Evolutionary conservation across 2,888 invertebrate genomes (phyloP).

Genomic region (Tetrapedia diversipes): DNA sequence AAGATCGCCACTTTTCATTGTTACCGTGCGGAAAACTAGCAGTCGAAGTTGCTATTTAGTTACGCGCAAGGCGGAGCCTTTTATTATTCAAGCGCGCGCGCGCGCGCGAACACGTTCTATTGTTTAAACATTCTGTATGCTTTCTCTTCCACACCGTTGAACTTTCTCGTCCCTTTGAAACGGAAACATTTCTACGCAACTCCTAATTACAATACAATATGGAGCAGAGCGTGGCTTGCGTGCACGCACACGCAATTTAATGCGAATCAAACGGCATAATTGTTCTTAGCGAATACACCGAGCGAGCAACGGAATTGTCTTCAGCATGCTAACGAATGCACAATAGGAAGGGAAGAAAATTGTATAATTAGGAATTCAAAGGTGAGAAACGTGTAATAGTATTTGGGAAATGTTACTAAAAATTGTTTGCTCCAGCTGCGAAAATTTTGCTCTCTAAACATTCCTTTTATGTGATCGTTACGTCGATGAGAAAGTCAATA

Average conservation of each 20-base stretch:
- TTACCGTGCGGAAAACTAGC: not conserved
- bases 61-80: not conserved
- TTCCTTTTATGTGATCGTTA: no score
- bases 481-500: no score
- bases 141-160: not conserved
- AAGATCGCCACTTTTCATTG: not conserved
- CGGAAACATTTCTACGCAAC: not conserved
- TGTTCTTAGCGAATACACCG: no score
- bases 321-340: no score
- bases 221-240: no score
- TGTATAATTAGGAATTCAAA: no score
- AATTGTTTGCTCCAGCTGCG: no score
- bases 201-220: slow-evolving; percentile 1
- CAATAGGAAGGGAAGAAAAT: no score
- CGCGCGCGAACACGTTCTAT: not conserved
- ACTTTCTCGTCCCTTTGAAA: not conserved
- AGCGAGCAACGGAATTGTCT: no score
- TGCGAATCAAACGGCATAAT: not conserved
- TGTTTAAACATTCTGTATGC: not conserved
- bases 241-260: not conserved
- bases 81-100: not conserved
- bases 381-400: no score
- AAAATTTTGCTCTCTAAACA: no score
- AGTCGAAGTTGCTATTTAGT: not conserved
- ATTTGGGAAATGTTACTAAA: no score